Base-by-base conservation (phyloP, 2,888 invertebrate species). In the Trachelus tabidus region DNA sequence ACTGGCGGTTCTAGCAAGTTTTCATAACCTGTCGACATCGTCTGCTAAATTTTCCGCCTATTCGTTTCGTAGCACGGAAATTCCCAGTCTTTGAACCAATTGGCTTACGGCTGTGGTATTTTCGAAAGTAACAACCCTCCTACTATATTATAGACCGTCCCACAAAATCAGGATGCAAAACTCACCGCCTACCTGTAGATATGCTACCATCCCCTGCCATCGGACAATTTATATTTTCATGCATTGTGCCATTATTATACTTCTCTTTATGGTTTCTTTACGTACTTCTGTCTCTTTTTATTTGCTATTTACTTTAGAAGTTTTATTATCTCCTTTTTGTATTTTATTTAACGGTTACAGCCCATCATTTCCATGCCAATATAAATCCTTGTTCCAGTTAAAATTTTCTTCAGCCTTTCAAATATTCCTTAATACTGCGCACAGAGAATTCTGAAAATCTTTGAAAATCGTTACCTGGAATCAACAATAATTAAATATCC, bases 1-100 rank as follows among this genome's bases (percentile, higher is more conserved):
- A 85, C 76, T 77, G 76, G 77, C 78, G 83, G 81, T 81, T 85
- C 87, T 83, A 85, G 86, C 85, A 85, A 87, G 85, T 88, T 86
- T 87, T 88, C 88, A 87, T 83, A 83, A 85, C 82, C 87, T 85
- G 87, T 84, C 83, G 71, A 12, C 76, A n/a, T 34, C 4, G 83
- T 56, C 81, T 78, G 78, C 81, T 83, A 83, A 86, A 87, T 88
- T 15, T 23, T 56, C 56, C 56, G 56, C 23, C 56, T 71, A 71
- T 71, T 71, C 71, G 31, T 71, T 23, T 71, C 31, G n/a, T 34
- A 23, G 9, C 56, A 56, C 56, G 56, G 56, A 23, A 56, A 56
- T 56, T 56, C 56, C 56, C 56, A 56, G 56, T 56, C 56, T 56
- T 23, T 56, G 56, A 56, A 56, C 56, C 56, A 56, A 56, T 56